phyloP scores from a whole-genome alignment of 2,797 vertebrate genomes.

The Orestias chungarensis region DNA sequence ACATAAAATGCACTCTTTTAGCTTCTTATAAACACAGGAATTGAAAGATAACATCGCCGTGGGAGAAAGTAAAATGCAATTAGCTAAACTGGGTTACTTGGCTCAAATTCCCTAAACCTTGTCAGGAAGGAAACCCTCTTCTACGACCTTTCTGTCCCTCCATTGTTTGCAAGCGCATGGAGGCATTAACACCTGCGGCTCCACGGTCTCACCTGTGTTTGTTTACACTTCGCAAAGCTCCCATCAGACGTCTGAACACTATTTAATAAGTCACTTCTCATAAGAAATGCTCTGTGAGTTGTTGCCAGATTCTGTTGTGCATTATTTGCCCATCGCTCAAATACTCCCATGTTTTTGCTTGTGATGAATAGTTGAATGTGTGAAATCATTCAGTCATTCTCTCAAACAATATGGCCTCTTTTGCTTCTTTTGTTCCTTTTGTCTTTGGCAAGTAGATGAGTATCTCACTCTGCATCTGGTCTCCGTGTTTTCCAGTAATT shows the following conservation, averaged over 20 bases:
- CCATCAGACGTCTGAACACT: constrained; percentile 31
- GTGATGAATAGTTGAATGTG: background rate
- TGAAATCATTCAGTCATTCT: constrained; percentile 19
- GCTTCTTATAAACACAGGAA: constrained; percentile 72
- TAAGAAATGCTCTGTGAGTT: background rate
- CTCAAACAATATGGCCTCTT: background rate
- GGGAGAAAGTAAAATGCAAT: constrained; percentile 79
- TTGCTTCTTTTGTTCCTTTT: constrained; percentile 29
- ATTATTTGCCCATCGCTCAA: background rate
- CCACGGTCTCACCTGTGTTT: constrained; percentile 41
- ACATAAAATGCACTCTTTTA: constrained; percentile 38
- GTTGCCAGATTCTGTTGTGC: background rate
- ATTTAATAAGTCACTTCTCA: constrained; percentile 1
- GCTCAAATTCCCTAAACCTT: constrained; percentile 64
- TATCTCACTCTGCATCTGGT: constrained; percentile 40
- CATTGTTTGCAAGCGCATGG: background rate
- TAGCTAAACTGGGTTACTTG: constrained; percentile 74
- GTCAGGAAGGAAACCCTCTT: constrained; percentile 55
- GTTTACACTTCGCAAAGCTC: constrained; percentile 51
- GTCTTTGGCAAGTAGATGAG: constrained; percentile 28
- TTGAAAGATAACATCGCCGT: constrained; percentile 66
- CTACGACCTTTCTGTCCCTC: constrained; percentile 20
- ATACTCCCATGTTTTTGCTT: background rate
- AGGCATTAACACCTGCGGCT: constrained; percentile 12
- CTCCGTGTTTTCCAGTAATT: constrained; percentile 37